Conservation (phyloP, 2,888 invertebrate species). For the Yponomeuta malinellus region DNA sequence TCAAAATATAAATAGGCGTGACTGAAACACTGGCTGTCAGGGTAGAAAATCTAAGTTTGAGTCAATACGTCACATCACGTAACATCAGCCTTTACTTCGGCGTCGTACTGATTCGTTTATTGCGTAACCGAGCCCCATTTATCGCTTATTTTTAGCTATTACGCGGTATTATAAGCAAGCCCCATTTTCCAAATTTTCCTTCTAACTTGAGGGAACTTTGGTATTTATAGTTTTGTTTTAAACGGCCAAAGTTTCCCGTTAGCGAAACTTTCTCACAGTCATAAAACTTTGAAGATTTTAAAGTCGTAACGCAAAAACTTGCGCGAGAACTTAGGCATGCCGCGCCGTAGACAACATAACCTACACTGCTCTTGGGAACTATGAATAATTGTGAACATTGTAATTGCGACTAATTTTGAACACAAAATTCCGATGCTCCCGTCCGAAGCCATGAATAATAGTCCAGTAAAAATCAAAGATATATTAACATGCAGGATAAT, state of each 20-base stretch:
- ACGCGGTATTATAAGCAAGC: not conserved
- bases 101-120: not conserved
- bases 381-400: too few relatives aligned
- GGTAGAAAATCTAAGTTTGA: too few relatives aligned
- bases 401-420: not conserved
- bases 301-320: not conserved
- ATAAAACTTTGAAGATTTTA: not conserved
- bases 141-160: not conserved
- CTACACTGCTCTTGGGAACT: too few relatives aligned
- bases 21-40: too few relatives aligned
- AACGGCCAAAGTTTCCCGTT: not conserved
- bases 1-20: too few relatives aligned
- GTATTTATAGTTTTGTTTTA: not conserved
- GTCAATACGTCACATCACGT: too few relatives aligned
- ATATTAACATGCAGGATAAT: slow-evolving; percentile 72
- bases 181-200: not conserved
- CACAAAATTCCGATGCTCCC: slow-evolving; percentile 1
- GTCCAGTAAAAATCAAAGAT: slow-evolving; percentile 62
- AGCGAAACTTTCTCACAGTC: not conserved
- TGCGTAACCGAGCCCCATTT: not conserved
- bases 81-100: too few relatives aligned
- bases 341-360: too few relatives aligned
- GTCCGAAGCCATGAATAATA: slow-evolving; percentile 24
- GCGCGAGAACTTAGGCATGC: not conserved
- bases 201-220: not conserved